Conservation (phyloP, 2,888 invertebrate genomes). For the Eupeodes latifasciatus region DNA sequence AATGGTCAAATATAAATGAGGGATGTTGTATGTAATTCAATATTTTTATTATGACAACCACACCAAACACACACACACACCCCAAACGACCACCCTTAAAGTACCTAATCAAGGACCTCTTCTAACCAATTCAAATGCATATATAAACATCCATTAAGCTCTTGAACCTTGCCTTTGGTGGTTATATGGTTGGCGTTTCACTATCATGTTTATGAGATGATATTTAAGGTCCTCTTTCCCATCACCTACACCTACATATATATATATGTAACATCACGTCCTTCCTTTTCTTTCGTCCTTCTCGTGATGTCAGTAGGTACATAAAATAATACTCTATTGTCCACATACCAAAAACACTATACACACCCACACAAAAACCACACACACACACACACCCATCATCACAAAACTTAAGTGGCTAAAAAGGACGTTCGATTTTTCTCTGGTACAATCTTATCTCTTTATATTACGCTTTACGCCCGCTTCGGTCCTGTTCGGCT, state of each 20-base stretch:
- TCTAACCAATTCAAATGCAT: slow-evolving; percentile 31
- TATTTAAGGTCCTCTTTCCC: not conserved
- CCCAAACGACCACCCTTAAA: not conserved
- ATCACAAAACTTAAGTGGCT: slow-evolving; percentile 19
- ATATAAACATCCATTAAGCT: slow-evolving; percentile 43
- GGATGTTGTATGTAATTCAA: slow-evolving; percentile 9
- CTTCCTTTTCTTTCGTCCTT: not conserved
- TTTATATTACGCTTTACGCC: slow-evolving; percentile 9
- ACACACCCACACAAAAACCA: not conserved
- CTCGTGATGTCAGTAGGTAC: slow-evolving; percentile 24
- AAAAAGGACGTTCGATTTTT: slow-evolving; percentile 42
- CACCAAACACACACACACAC: not conserved
- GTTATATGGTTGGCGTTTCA: slow-evolving; percentile 20
- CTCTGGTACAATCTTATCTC: slow-evolving; percentile 37
- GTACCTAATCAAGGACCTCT: slow-evolving; percentile 41
- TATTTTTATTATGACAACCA: slow-evolving; percentile 38
- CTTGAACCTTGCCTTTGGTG: slow-evolving; percentile 22
- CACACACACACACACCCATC: not conserved
- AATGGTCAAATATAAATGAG: not conserved
- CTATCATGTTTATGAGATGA: slow-evolving; percentile 29
- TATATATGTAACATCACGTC: not conserved
- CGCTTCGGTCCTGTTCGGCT: too few species aligned
- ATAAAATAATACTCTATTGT: slow-evolving; percentile 38
- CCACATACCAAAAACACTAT: not conserved
- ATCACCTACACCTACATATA: not conserved